phyloP scores from a whole-genome alignment of 2,797 vertebrate genomes.

The Enteromius fasciolatus region DNA sequence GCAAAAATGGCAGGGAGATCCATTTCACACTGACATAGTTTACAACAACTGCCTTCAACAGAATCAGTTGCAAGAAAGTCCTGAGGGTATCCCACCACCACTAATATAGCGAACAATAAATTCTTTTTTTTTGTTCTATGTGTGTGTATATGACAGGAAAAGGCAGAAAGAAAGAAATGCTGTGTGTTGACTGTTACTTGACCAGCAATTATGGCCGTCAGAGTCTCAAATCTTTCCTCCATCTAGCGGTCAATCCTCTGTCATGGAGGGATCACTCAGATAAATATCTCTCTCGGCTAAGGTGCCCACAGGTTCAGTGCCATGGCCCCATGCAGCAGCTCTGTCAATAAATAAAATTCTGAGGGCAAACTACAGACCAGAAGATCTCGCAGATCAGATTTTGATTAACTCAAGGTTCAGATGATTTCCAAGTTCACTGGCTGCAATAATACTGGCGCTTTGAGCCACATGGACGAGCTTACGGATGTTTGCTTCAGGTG shows the following conservation, averaged over 20 bases:
- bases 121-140: background rate
- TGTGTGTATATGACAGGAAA: constrained; percentile 59
- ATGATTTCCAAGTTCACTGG: constrained; percentile 62
- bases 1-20: constrained; percentile 58
- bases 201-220: constrained; percentile 37
- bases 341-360: constrained; percentile 59
- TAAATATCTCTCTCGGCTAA: constrained; percentile 51
- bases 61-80: constrained; percentile 62
- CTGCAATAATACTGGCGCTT: constrained; percentile 56
- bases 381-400: constrained; percentile 61
- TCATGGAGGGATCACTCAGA: constrained; percentile 38
- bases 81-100: constrained; percentile 43
- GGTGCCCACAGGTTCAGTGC: constrained; percentile 24
- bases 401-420: constrained; percentile 73
- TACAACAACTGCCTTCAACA: constrained; percentile 60
- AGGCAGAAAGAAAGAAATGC: constrained; percentile 57
- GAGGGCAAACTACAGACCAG: constrained; percentile 45
- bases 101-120: constrained; percentile 14
- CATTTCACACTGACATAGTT: constrained; percentile 73
- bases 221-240: constrained; percentile 35
- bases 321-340: constrained; percentile 8
- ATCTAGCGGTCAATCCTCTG: constrained; percentile 40
- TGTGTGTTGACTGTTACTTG: constrained; percentile 57
- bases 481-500: constrained; percentile 35
- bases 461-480: constrained; percentile 20